A percentile compares a stretch with the other conserved stretches of the same genome.
These are phyloP conservation scores for Prunella fulvescens DNA, from an alignment of 2,113 vertebrate species.

Conservation along the genomic window DNA sequence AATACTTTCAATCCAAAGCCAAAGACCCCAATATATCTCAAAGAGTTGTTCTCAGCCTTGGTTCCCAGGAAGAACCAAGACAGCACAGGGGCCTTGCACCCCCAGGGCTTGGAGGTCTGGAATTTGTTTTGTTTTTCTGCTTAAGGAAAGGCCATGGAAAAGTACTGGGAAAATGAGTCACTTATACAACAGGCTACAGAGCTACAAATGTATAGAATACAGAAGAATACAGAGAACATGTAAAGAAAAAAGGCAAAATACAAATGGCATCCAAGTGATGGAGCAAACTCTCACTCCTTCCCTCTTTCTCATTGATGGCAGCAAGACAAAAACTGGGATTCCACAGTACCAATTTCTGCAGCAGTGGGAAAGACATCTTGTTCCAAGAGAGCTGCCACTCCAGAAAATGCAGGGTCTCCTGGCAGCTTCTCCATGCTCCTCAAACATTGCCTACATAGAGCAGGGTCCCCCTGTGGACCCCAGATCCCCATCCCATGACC, in stretches of 20 bases:
- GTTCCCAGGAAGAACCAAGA: background rate
- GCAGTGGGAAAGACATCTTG: background rate
- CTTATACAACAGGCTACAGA: background rate
- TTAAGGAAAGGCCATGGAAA: background rate
- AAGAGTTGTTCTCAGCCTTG: background rate
- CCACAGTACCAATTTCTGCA: background rate
- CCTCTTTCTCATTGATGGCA: background rate
- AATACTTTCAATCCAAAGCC: too few relatives aligned
- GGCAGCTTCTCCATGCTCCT: background rate
- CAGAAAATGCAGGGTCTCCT: background rate
- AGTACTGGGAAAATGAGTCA: background rate
- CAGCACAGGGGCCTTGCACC: background rate
- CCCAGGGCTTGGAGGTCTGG: background rate
- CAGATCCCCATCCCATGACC: fast-evolving
- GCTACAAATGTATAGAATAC: background rate
- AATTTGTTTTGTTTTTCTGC: background rate
- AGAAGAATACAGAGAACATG: background rate
- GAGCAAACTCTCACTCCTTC: background rate
- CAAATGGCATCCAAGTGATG: fast-evolving
- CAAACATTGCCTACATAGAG: background rate
- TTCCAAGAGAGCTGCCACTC: background rate
- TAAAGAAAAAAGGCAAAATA: background rate
- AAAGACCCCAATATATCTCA: background rate
- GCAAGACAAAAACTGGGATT: background rate
- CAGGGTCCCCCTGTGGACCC: background rate